Percentiles rank a stretch among this genome's conserved stretches.
Conservation (phyloP, 1,140 invertebrate species). For the Prorops nasuta region DNA sequence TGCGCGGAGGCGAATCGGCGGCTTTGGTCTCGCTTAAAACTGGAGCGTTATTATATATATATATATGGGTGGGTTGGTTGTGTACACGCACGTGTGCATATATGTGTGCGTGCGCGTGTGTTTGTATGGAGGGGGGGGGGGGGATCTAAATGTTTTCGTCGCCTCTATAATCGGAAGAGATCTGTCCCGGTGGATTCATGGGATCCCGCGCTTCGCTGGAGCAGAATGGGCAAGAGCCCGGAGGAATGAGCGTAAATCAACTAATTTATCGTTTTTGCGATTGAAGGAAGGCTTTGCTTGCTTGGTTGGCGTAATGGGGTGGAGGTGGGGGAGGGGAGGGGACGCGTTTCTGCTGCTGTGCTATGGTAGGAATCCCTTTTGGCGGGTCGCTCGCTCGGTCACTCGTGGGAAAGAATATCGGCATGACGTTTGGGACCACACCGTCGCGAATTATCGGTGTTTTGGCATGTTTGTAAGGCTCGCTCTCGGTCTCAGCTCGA, state of each 20-base stretch:
- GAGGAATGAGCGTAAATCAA: constrained; percentile 44
- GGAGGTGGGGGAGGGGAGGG: neutral
- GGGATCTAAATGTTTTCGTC: constrained; percentile 36
- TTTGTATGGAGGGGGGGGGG: no score
- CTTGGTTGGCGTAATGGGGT: constrained; percentile 10
- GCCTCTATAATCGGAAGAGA: no score
- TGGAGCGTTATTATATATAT: no score
- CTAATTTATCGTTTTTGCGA: constrained; percentile 55
- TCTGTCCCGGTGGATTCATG: no score
- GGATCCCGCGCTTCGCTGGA: no score
- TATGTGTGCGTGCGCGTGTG: no score
- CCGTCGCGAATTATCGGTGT: constrained; percentile 56
- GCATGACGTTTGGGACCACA: constrained; percentile 49
- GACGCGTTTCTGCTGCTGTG: constrained; percentile 18
- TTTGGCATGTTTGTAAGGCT: constrained; percentile 55
- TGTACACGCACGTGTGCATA: no score
- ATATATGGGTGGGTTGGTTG: no score
- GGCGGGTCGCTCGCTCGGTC: constrained; percentile 29
- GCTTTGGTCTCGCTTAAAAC: no score
- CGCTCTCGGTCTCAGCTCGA: constrained; percentile 21
- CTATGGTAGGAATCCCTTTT: constrained; percentile 51
- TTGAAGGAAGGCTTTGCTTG: constrained; percentile 22
- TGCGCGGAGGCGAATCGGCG: no score
- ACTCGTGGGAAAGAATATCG: constrained; percentile 51
- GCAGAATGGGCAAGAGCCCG: no score